Evolutionary conservation across 2,797 vertebrate genomes (phyloP), one percentile per base, ranked within the genome.

Genomic region (Syngnathus rostellatus): DNA sequence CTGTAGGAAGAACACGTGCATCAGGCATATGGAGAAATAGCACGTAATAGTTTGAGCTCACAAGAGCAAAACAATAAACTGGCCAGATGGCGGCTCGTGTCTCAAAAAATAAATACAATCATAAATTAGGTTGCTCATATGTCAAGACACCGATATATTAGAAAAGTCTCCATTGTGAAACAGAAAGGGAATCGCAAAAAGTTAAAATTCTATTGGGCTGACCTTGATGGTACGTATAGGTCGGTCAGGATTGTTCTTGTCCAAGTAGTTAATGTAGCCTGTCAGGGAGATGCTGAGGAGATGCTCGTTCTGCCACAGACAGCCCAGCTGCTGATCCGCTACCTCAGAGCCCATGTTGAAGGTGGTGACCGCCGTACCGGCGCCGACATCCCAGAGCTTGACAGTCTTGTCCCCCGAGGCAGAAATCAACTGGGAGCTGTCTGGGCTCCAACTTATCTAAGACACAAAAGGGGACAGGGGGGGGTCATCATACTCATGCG

Each of bases 261-360:
- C 97, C 91, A 99, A 87, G 82, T 98, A 99, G 86, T 97, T 98
- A 89, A 99, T 98, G 84, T 93, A 94, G 60, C 97, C 97, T 0
- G 95, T 95, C 75, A 98, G 83, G 23, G 96, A 98, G 72, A 99
- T 7, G 69, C 92, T 93, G 76, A 99, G 85, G 72, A 99, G 90
- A 81, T 97, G 90, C 78, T 94, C 83, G 31, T 94, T 94, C 89
- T 97, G 95, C 97, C 97, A 99, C 73, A 99, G 83, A 83, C 97
- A 99, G 81, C 97, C 97, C 89, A 99, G 88, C 90, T 99, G 97
- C 89, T 96, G 95, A 89, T 98, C 95, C 68, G 89, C 62, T 57
- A 97, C 90, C 0, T 91, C 93, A 53, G 89, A 75, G 80, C 97
- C 97, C 90, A 98, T 79, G 69, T 90, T 90, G 77, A 99, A 99